Conservation (phyloP, 1,140 invertebrate genomes). For the Whitmania pigra region DNA sequence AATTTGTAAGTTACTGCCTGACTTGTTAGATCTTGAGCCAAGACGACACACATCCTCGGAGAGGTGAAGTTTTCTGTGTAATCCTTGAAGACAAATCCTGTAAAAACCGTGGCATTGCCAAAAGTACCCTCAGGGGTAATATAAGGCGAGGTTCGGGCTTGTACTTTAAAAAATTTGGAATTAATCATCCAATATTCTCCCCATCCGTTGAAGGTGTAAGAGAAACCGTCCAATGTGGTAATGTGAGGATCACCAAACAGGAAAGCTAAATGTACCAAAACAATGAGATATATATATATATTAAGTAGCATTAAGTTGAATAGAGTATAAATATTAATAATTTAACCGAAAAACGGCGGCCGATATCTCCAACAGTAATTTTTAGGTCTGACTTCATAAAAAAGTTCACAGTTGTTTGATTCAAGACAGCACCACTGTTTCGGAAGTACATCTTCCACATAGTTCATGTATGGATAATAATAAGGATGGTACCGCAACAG, state of each 20-base stretch:
- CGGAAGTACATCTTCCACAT: conserved; percentile 4
- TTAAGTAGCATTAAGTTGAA: not conserved
- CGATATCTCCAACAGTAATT: conserved; percentile 8
- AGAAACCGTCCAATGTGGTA: conserved; percentile 19
- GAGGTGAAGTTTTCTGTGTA: not conserved
- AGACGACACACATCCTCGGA: not conserved
- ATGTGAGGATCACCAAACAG: conserved; percentile 25
- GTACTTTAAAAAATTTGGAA: not conserved
- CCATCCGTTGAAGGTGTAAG: conserved; percentile 24
- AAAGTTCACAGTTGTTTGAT: conserved; percentile 21
- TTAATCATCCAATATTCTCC: conserved; percentile 23
- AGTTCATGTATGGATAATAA: conserved; percentile 1
- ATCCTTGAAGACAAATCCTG: not conserved
- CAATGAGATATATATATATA: not conserved
- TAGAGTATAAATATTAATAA: not conserved
- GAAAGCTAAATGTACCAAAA: conserved; percentile 2
- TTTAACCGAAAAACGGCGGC: conserved; percentile 7
- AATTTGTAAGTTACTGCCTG: too few relatives aligned
- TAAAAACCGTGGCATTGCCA: conserved; percentile 10
- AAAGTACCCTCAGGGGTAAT: not conserved
- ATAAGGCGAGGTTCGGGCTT: conserved; percentile 5
- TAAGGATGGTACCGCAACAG: conserved; percentile 14
- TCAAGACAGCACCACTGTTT: conserved; percentile 19
- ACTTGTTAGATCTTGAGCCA: not conserved
- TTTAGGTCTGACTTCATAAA: conserved; percentile 18